These are phyloP conservation scores for Propithecus perrieri DNA, from an alignment of 2,797 vertebrate species.

Conservation along the genomic window DNA sequence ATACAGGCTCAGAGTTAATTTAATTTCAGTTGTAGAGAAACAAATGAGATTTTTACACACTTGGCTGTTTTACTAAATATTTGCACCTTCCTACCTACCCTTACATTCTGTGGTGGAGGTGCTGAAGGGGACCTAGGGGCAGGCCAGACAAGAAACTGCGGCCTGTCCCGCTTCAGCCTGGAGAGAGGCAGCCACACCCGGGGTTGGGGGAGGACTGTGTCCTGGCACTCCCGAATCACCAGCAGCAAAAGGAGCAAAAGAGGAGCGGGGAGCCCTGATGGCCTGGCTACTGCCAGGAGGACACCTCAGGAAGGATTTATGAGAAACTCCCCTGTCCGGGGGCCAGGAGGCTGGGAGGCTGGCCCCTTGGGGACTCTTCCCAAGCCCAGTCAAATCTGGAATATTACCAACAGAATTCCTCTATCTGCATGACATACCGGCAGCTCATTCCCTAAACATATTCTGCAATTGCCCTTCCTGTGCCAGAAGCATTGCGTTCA, in stretches of 20 bases:
- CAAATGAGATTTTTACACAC: slow-evolving; percentile 1
- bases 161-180: no score
- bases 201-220: not conserved
- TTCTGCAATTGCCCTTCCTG: not conserved
- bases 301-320: not conserved
- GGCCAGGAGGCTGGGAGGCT: not conserved
- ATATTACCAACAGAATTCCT: not conserved
- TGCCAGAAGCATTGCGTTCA: not conserved
- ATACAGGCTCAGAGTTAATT: not conserved
- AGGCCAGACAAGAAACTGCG: not conserved
- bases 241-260: not conserved
- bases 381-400: not conserved
- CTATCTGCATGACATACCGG: not conserved
- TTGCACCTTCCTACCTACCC: not conserved
- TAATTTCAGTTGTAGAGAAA: not conserved
- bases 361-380: not conserved
- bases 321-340: not conserved
- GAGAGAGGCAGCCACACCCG: not conserved
- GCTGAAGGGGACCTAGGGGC: not conserved
- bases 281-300: not conserved
- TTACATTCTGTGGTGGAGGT: not conserved
- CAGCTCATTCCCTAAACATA: not conserved
- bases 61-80: not conserved
- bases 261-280: not conserved
- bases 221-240: not conserved